Base-by-base conservation (phyloP, 1,140 invertebrate species). In the Danaus plexippus region DNA sequence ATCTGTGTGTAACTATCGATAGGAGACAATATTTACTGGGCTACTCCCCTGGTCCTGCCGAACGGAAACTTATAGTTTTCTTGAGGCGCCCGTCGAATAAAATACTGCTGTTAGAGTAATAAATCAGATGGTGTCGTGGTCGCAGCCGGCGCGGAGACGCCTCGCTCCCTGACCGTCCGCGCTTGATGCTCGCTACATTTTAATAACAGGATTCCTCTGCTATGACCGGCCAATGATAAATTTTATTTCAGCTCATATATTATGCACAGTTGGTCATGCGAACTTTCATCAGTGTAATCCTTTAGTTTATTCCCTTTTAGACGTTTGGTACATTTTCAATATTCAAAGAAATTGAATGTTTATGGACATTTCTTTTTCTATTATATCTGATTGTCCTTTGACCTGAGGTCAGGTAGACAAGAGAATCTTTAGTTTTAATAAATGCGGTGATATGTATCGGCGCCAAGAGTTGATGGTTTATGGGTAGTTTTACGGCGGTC, bases 1-100 rank as follows among this genome's bases (percentile, higher is more conserved):
- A 82, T 81, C 72, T 78, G 79, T 80, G 71, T 66, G 67, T 66
- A 60, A 61, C 65, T 78, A 79, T 79, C 75, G 79, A 80, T 75
- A 72, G 74, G 75, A 78, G 80, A 86, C 81, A 86, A 85, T 86
- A 86, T 86, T 86, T 83, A 85, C 70, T 80, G 80, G 71, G 73
- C 76, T 77, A 74, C 73, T 78, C 83, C 83, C 77, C 79, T 74
- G 71, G 77, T 71, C 74, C 76, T 81, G 77, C 74, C 80, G 75
- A 86, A 85, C 81, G 83, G 81, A 85, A 85, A 86, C 83, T 86
- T 86, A 86, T 85, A 86, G 83, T 82, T 85, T 80, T 78, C 68
- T 86, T 86, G 83, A 86, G 83, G 81, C 83, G 81, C 83, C 83
- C 78, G 78, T 62, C 73, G 83, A 76, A 86, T 86, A 85, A 85